These are phyloP conservation scores for Drosophila fulvimacula DNA, from an alignment of 2,888 invertebrate genomes.

Conservation along the genomic window DNA sequence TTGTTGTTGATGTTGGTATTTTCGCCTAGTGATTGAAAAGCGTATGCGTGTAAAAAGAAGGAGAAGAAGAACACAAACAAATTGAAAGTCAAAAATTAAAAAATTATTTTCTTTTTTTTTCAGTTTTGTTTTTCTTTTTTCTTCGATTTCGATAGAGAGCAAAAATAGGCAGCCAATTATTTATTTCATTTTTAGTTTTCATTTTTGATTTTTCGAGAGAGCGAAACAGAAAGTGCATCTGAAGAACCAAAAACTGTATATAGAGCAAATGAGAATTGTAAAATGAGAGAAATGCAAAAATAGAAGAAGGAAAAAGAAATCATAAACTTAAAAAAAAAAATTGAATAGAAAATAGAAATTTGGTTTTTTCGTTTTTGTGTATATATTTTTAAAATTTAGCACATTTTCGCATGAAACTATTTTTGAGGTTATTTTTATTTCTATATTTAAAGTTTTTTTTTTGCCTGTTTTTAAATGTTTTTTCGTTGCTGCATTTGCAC, in stretches of 20 bases:
- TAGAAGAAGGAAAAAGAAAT: conserved; percentile 32
- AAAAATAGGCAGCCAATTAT: no score
- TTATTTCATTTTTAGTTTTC: conserved; percentile 1
- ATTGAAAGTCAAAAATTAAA: conserved; percentile 77
- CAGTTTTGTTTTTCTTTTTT: conserved; percentile 12
- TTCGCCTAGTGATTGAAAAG: conserved; percentile 75
- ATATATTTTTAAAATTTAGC: conserved; percentile 80
- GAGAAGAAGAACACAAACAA: conserved; percentile 78
- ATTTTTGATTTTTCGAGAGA: conserved; percentile 30
- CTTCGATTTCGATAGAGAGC: neutral
- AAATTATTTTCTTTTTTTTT: conserved; percentile 31
- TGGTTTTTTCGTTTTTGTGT: conserved; percentile 50
- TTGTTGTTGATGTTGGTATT: conserved; percentile 62
- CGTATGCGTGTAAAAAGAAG: conserved; percentile 77
- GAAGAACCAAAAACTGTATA: conserved; percentile 40
- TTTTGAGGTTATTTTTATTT: conserved; percentile 36
- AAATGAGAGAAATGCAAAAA: conserved; percentile 45
- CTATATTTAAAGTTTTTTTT: conserved; percentile 20
- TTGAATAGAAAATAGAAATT: conserved; percentile 6
- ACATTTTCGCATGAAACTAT: conserved; percentile 61
- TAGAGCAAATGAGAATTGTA: conserved; percentile 51
- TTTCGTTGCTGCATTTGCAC: conserved; percentile 74
- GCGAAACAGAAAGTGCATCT: conserved; percentile 61
- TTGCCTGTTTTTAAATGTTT: conserved; percentile 34
- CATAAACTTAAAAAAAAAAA: conserved; percentile 37